Evolutionary conservation across 2,888 invertebrate species (phyloP), one percentile per base, ranked within the genome.

Genomic region (Unio delphinus): DNA sequence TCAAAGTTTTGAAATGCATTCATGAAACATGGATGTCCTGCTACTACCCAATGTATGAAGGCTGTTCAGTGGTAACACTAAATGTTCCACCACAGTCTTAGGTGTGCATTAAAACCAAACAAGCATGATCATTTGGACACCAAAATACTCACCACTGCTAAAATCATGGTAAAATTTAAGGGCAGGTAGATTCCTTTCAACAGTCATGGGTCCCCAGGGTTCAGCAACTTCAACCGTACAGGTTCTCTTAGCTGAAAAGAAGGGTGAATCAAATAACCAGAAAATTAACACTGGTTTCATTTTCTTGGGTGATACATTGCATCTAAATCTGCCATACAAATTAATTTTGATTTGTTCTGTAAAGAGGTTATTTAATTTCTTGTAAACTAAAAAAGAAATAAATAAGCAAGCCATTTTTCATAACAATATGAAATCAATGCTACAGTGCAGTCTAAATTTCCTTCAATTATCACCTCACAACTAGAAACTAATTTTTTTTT

Each of bases 101-200:
- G 34, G 34, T 34, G 34, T 4, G 34, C 34, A 34, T 34, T 4
- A 34, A 34, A 34, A 45, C 45, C 45, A 8, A 45, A 3, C 45
- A 45, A 45, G 11, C 45, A 45, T 2, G 45, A 45, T 45, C 45
- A 45, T 45, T 45, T 45, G 45, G 45, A 45, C 57, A 62, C 59
- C 18, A 26, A 34, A 61, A 15, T 55, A 76, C 84, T 76, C 75
- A 91, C 91, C 91, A 91, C 96, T 96, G 90, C 96, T 97, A 70
- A 99, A 93, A 90, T 99, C 99, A 91, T 99, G 97, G 91, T 97
- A 99, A 92, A 96, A 98, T 91, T 99, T 99, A 60, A 99, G 92
- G 0, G 98, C 94, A 65, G 96, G 95, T 95, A 99, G 96, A 78
- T 90, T 92, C 68, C 99, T 92, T 89, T 97, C 95, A 18, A 99